These are phyloP conservation scores for Acanthoscelides obtectus DNA, from an alignment of 2,888 invertebrate species.

Conservation along the genomic window DNA sequence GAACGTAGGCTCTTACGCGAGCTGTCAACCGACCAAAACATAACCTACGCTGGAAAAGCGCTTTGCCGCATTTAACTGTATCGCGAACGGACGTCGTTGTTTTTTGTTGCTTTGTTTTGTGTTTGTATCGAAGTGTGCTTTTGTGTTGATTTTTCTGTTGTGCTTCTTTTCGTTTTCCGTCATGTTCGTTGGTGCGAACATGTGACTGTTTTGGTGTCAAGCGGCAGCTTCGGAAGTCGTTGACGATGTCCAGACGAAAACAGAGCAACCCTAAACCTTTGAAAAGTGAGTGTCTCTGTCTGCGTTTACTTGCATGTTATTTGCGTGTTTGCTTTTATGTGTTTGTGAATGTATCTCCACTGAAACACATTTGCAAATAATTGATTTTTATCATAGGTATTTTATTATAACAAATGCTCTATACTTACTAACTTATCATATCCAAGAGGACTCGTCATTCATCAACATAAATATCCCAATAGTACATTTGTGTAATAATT, in stretches of 20 bases:
- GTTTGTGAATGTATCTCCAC: no score
- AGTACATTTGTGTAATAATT: no score
- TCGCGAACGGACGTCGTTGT: background rate
- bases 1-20: slow-evolving; percentile 23
- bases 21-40: slow-evolving; percentile 28
- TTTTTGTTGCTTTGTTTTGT: background rate
- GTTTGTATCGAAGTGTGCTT: slow-evolving; percentile 11
- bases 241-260: slow-evolving; percentile 84
- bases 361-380: no score
- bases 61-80: background rate
- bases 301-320: background rate
- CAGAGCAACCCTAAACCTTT: slow-evolving; percentile 94
- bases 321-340: background rate
- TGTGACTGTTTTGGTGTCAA: background rate
- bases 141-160: slow-evolving; percentile 7
- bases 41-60: slow-evolving; percentile 10
- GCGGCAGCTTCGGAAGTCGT: background rate
- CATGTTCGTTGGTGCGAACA: slow-evolving; percentile 15
- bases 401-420: no score
- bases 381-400: no score
- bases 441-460: no score
- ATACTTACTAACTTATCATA: no score
- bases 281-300: slow-evolving; percentile 71
- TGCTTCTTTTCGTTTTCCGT: slow-evolving; percentile 6
- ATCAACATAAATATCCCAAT: no score